These are phyloP conservation scores for Brassicogethes aeneus DNA, from an alignment of 2,888 invertebrate genomes.

Conservation along the genomic window DNA sequence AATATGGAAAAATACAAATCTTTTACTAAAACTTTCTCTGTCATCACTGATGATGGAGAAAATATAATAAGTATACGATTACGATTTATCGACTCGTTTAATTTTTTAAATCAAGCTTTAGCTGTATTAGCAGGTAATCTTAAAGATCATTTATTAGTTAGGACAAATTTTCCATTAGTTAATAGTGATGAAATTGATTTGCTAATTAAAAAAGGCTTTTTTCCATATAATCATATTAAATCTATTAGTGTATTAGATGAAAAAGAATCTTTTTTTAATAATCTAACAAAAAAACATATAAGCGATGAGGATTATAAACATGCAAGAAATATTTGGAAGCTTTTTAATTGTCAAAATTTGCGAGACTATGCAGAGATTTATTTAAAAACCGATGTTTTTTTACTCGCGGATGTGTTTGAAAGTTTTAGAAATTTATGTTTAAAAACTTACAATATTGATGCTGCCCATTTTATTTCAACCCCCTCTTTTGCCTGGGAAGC, in stretches of 20 bases:
- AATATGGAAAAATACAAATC: too few relatives aligned
- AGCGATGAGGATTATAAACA: neutral
- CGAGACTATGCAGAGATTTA: neutral
- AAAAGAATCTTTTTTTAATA: neutral
- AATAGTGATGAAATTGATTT: neutral
- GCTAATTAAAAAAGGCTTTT: neutral
- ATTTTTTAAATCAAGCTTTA: neutral
- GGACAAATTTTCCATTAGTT: neutral
- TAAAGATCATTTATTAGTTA: neutral
- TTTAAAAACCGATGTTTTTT: neutral
- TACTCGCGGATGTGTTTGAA: neutral
- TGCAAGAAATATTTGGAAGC: neutral
- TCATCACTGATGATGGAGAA: too few relatives aligned
- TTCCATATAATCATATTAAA: neutral
- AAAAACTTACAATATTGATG: too few relatives aligned
- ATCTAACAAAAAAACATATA: neutral
- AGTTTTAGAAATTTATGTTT: neutral
- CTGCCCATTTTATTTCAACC: neutral
- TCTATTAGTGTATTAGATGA: neutral
- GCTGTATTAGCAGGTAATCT: neutral
- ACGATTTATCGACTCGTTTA: neutral
- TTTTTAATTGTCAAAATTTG: neutral
- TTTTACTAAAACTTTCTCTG: too few relatives aligned
- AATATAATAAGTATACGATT: neutral
- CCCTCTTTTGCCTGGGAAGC: conserved; percentile 1